Evolutionary conservation across 2,797 vertebrate species (phyloP), one percentile per base, ranked within the genome.

Genomic region (Ctenopoma kingsleyae): DNA sequence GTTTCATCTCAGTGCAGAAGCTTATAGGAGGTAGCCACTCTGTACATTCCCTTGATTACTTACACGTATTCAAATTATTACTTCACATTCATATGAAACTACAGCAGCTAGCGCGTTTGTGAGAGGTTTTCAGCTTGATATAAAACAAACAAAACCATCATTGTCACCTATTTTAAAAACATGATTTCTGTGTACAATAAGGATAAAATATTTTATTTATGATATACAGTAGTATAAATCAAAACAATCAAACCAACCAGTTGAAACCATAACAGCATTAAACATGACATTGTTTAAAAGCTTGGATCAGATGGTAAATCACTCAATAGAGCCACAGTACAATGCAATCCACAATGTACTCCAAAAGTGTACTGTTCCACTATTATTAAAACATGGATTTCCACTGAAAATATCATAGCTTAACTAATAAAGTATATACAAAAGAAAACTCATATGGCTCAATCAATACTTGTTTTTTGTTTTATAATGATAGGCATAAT

Each of bases 361-460:
- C 27, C 8, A 58, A 23, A 53, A 49, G 15, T 16, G 47, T 48
- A 7, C 6, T 36, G 40, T 17, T 22, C 19, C 6, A 80, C 23
- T 32, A 55, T 55, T 25, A 36, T 40, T n/a, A 53, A 13, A 66
- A 54, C 30, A 65, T 40, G 50, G 49, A 17, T 69, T 55, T 67
- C 58, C 27, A 54, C 5, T 67, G 5, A 60, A 67, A 72, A 64
- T 38, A 63, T 48, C 13, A 30, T 71, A 78, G 74, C 76, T 82
- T 84, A 54, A 75, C 32, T 57, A 49, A 64, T 16, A 69, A 44
- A 63, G 8, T 60, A 57, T 32, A 32, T 55, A 58, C 10, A 71
- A 49, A 53, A 12, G 70, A 27, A 30, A 60, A 9, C 2, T 8
- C 6, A 46, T 38, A 71, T 56, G 15, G 8, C 27, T 36, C 30